Evolutionary conservation across 2,797 vertebrate species (phyloP).

Genomic region (Euphonia xanthogaster): DNA sequence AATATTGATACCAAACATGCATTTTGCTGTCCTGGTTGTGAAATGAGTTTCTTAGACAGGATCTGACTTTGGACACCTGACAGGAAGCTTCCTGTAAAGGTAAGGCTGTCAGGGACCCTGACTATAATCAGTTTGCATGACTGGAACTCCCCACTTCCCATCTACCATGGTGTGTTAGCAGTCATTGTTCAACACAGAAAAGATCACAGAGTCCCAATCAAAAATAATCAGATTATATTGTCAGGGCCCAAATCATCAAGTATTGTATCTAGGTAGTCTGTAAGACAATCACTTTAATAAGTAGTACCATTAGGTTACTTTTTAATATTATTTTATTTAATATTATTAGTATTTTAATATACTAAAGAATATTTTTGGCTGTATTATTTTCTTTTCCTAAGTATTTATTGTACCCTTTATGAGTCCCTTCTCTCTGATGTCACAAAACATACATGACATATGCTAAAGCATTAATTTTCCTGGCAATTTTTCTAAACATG

Average conservation of each 20-base stretch:
- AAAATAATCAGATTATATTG: background rate
- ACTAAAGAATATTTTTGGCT: background rate
- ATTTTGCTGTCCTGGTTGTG: background rate
- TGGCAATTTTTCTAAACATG: conserved; percentile 14
- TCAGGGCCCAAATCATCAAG: background rate
- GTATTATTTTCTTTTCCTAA: background rate
- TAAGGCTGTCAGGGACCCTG: background rate
- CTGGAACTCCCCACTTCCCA: background rate
- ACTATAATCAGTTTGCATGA: background rate
- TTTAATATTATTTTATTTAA: too few species aligned
- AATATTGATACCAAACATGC: fast-evolving
- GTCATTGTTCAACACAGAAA: background rate
- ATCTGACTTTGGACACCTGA: background rate
- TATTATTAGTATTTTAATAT: too few species aligned
- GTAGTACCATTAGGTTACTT: background rate
- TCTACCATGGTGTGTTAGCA: background rate
- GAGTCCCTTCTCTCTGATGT: background rate
- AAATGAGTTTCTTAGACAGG: background rate
- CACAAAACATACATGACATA: background rate
- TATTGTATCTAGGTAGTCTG: background rate
- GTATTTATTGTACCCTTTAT: background rate
- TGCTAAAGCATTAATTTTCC: background rate
- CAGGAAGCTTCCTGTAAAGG: background rate
- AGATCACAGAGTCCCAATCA: background rate
- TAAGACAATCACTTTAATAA: background rate